A percentile compares a stretch with the other conserved stretches of the same genome.
These are phyloP conservation scores for Steatornis caripensis DNA, from an alignment of 2,113 vertebrate genomes.

Conservation along the genomic window DNA sequence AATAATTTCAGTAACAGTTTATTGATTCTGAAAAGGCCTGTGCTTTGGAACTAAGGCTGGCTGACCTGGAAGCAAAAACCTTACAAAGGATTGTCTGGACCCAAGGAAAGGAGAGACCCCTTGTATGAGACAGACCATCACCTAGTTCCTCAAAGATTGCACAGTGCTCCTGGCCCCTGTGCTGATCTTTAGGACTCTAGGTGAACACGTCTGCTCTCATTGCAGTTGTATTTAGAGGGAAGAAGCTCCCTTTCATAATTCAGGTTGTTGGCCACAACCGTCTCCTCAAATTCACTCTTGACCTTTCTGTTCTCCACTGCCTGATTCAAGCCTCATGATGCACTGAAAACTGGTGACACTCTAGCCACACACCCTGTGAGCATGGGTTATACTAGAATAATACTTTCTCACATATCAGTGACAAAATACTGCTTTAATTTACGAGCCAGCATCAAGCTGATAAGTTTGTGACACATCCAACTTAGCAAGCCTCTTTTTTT, in stretches of 20 bases:
- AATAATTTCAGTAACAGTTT: neutral
- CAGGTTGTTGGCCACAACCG: rapidly evolving
- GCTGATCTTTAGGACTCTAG: neutral
- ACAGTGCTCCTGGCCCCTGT: neutral
- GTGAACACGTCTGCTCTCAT: neutral
- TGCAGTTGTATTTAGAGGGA: neutral
- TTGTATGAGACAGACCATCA: neutral
- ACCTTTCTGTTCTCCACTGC: neutral
- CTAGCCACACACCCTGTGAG: neutral
- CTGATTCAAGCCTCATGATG: neutral
- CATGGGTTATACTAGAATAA: neutral
- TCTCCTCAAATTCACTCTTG: neutral
- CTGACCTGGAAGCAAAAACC: neutral
- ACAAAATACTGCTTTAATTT: conserved; percentile 12
- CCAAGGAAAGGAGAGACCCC: rapidly evolving
- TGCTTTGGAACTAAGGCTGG: neutral
- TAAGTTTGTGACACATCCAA: neutral
- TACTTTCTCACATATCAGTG: neutral
- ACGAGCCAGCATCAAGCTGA: neutral
- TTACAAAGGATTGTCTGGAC: neutral
- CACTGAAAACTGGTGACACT: neutral
- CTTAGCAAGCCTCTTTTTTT: neutral
- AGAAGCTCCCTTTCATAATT: neutral
- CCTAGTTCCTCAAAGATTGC: neutral
- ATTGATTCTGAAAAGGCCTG: neutral